Evolutionary conservation across 2,888 invertebrate genomes (phyloP), one percentile per base, ranked within the genome.

Genomic region (Drosophila fungiperda): DNA sequence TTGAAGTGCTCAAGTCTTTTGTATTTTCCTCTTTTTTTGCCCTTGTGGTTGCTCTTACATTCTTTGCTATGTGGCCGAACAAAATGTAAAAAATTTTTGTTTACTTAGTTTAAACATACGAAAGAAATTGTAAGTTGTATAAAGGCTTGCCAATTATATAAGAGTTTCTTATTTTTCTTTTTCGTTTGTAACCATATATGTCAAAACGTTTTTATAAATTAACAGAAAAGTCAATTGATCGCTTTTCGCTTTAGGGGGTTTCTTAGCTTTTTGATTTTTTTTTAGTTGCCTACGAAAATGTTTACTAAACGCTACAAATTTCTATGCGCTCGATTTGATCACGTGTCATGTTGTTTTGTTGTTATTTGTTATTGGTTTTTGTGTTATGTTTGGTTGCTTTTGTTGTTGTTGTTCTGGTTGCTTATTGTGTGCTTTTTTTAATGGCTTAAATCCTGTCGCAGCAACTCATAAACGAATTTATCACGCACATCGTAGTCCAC

Each of bases 401-500:
- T 53, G 50, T 75, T 45, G 2, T 26, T 23, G 8, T 53, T 33
- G 20, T 11, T 79, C 72, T 75, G 79, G 62, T 70, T 73, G 40
- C 29, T 49, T 26, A 53, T 68, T 63, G 63, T 75, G 73, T 76
- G 70, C 58, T n/a, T 55, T 64, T 36, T 63, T 73, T 86, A 92
- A 52, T 88, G 77, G 68, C 76, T 82, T 50, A 93, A 82, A 88
- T 93, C 93, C 68, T 91, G 84, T 66, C 93, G 91, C 78, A 93
- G 82, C 83, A 92, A 78, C 80, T 93, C 92, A 78, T 92, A 92
- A 61, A 93, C 91, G 71, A 89, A 93, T 81, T 93, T 91, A 81
- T 93, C 92, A 67, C 92, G 92, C 60, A 91, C 81, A 68, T 93
- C 91, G 75, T 92, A 91, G 53, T 92, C 85, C n/a, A 91, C 90